Percentiles rank a stretch among this genome's conserved stretches.
These are phyloP conservation scores for Idaea straminata DNA, from an alignment of 2,888 invertebrate genomes.

Conservation along the genomic window DNA sequence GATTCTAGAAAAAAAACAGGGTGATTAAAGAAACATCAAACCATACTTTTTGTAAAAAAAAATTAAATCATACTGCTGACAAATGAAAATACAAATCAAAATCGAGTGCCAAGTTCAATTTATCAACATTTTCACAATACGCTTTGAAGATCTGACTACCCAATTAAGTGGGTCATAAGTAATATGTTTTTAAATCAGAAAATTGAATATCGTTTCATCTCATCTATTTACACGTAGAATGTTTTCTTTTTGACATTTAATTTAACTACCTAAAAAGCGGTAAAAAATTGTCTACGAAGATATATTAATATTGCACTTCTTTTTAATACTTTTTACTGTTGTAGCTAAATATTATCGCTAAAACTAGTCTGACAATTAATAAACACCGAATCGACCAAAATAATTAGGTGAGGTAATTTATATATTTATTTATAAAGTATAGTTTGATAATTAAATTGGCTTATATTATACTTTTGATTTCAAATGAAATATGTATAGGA, in stretches of 20 bases:
- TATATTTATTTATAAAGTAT: constrained; percentile 20
- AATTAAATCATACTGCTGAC: constrained; percentile 15
- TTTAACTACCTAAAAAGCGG: too few species aligned
- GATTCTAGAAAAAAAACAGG: constrained; percentile 46
- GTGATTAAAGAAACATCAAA: constrained; percentile 57
- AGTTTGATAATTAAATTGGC: constrained; percentile 33
- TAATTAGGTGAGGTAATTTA: background rate
- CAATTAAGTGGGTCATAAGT: background rate
- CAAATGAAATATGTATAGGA: background rate
- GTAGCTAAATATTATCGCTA: too few species aligned
- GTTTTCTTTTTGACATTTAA: too few species aligned
- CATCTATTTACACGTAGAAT: background rate
- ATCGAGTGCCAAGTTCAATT: background rate
- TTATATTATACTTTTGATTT: background rate
- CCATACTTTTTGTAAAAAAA: constrained; percentile 45
- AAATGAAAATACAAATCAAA: constrained; percentile 8
- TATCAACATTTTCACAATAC: background rate
- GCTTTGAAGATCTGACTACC: background rate
- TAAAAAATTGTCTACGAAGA: too few species aligned
- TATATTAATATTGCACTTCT: too few species aligned
- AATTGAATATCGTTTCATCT: background rate
- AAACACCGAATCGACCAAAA: background rate
- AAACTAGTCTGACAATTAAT: background rate
- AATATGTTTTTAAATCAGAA: background rate
- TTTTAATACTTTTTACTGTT: too few species aligned